Base-by-base conservation (phyloP, 2,113 vertebrate species). In the Xyrauchen texanus region DNA sequence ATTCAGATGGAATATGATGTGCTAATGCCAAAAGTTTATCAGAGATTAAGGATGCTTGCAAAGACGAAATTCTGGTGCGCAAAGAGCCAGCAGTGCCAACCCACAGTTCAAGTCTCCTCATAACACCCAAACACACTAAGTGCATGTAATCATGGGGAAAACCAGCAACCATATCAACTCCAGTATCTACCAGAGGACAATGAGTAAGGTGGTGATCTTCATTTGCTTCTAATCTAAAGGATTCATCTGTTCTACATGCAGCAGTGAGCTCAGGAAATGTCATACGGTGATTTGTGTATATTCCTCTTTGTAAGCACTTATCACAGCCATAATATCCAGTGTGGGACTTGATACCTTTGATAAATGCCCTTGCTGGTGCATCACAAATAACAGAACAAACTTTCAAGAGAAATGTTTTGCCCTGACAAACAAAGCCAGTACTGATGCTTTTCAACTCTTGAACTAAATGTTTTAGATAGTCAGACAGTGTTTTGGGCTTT, bases 61-160 rank as follows among this genome's bases (percentile, higher is more conserved):
- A 9, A 9, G 61, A 63, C 34, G 61, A 16, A 10, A 63, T 34
- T 11, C 21, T 8, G 42, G 42, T 9, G 8, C 61, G 8, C 8
- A 42, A 13, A 7, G 44, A 44, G 12, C 64, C 64, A 46, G 44
- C 45, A 66, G 12, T 66, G n/a, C n/a, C n/a, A 12, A 66, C 6
- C 63, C 63, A 15, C 45, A 66, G 44, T 46, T 47, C 64, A 66
- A 66, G 44, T 47, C 64, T 66, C 44, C 7, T 12, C 64, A 66
- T 66, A 4, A 66, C 0, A 12, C 64, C 13, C n/a, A 66, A 44
- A 66, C 64, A 66, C 46, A 66, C 44, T 4, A 66, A 44, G 4
- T 66, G 64, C 64, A 66, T 66, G 44, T 66, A 66, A 44, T 66
- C 64, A 66, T 47, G 64, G 0, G 7, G 64, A 66, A 66, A 66